Evolutionary conservation across 2,888 invertebrate genomes (phyloP), one percentile per base, ranked within the genome.

Genomic region (Rhaphigaster nebulosa): DNA sequence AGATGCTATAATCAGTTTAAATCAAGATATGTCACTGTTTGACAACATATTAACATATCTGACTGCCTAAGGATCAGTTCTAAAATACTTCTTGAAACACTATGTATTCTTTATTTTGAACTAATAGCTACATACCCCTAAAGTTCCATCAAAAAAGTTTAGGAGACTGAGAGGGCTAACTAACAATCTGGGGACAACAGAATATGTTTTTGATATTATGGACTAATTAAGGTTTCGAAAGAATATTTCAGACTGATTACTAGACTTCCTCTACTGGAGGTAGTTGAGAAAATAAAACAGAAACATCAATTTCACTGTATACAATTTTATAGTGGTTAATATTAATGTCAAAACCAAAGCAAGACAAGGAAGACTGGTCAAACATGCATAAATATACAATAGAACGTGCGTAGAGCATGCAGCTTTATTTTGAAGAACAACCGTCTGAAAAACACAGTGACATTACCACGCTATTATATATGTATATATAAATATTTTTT

Each of bases 361-460:
- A 65, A 65, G 29, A 38, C 70, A 76, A 38, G 70, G 38, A 76
- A 76, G 38, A 38, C 38, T 76, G 18, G 34, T 38, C 34, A 76
- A 20, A 23, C 70, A 76, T 76, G 70, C 70, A 76, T 20, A 38
- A 23, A 76, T 76, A 65, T 65, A 76, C 18, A 76, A 76, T 20
- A 76, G 70, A 38, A 76, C 38, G 38, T 76, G 70, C 29, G 20
- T 70, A 70, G 18, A 70, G 70, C 70, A 70, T 70, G 70, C 70
- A 76, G 70, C 70, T 76, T 76, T 38, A 76, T 38, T 76, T 76
- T 76, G 34, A 76, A 38, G 70, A 76, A 38, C 8, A 76, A 76
- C 34, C 15, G 34, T 38, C 38, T 76, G 20, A 76, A 65, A 56
- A 29, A n/a, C 29, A 65, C 70, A 38, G 20, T 38, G 70, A 76